Percentiles rank a stretch among this genome's conserved stretches.
These are phyloP conservation scores for Oryctolagus cuniculus DNA, from an alignment of 2,113 vertebrate species.

Conservation along the genomic window mOryCun1.1 NC_091441.1:87318001-87318500, in stretches of 20 bases:
- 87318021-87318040: constrained; percentile 64
- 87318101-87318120: constrained; percentile 75
- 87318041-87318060: constrained; percentile 56
- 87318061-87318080: constrained; percentile 65
- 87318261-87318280: constrained; percentile 17
- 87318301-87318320: not conserved
- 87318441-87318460: constrained; percentile 87
- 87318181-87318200: not conserved
- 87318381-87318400: constrained; percentile 81
- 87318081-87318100: constrained; percentile 72
- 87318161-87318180: not conserved
- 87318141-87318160: constrained; percentile 21
- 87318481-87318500: constrained; percentile 81
- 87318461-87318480: constrained; percentile 80
- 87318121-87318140: constrained; percentile 31
- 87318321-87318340: constrained; percentile 24
- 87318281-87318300: not conserved
- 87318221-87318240: constrained; percentile 2
- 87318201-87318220: not conserved
- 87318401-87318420: constrained; percentile 82
- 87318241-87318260: constrained; percentile 6
- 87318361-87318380: constrained; percentile 70
- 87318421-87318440: constrained; percentile 81
- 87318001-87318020: constrained; percentile 36
- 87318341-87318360: constrained; percentile 56